Evolutionary conservation across 2,113 vertebrate species (phyloP).

Genomic region (Drymodes brunneopygia): DNA sequence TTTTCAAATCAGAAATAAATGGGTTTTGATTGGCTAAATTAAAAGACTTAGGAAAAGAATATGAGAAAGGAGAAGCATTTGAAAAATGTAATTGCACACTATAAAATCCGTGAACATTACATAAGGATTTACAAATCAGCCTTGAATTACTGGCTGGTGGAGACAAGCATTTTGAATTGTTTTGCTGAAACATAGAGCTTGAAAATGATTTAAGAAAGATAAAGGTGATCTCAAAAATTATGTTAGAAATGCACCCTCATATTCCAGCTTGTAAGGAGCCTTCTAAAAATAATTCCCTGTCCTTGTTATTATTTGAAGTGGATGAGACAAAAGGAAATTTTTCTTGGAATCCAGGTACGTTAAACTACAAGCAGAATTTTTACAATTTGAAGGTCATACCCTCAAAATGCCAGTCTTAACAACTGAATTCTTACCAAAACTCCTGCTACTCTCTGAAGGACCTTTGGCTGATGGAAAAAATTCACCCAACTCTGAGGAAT

Average conservation of each 20-base stretch:
- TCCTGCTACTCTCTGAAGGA: not conserved
- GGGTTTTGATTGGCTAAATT: not conserved
- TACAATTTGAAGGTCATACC: not conserved
- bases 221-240: not conserved
- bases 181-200: not conserved
- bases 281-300: not conserved
- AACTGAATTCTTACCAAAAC: not conserved
- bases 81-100: not conserved
- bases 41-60: not conserved
- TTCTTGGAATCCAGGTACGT: not conserved
- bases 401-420: not conserved
- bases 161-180: not conserved
- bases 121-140: not conserved
- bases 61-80: not conserved
- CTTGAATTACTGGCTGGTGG: not conserved
- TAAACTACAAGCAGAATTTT: not conserved
- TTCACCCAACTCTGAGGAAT: not conserved
- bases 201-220: not conserved
- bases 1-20: constrained; percentile 27
- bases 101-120: not conserved
- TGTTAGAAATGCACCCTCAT: not conserved
- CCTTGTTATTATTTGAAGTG: not conserved
- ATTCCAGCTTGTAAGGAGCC: not conserved
- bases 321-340: not conserved
- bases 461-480: not conserved